Conservation (phyloP, 2,797 vertebrate species). For the Eulemur mongoz region DNA sequence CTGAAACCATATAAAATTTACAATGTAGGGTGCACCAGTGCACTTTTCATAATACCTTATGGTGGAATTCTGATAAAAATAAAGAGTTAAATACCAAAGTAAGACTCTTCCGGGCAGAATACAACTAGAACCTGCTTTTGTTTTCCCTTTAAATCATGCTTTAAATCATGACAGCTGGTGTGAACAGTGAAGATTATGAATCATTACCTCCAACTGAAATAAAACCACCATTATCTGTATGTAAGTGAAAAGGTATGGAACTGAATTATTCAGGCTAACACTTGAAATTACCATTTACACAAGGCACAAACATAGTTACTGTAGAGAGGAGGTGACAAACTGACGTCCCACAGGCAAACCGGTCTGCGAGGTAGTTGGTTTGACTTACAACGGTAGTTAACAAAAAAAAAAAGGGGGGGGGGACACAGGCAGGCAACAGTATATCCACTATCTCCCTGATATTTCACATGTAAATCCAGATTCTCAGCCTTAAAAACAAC, state of each 20-base stretch:
- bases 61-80: not conserved
- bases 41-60: not conserved
- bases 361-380: not conserved
- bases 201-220: not conserved
- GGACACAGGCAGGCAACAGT: not conserved
- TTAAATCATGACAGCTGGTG: not conserved
- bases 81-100: not conserved
- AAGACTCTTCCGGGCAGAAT: not conserved
- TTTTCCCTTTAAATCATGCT: not conserved
- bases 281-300: no score
- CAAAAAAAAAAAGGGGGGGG: not conserved
- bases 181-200: not conserved
- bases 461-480: not conserved
- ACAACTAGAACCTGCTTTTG: not conserved
- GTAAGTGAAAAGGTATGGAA: not conserved
- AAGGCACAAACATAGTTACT: not conserved
- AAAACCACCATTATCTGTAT: not conserved
- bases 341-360: not conserved
- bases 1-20: not conserved
- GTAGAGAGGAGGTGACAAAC: not conserved
- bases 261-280: not conserved
- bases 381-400: not conserved
- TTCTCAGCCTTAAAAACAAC: not conserved
- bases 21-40: not conserved
- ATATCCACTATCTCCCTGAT: not conserved